Percentiles rank a stretch among this genome's conserved stretches.
These are phyloP conservation scores for Kuschelorhynchus macadamiae DNA, from an alignment of 2,888 invertebrate species.

Conservation along the genomic window DNA sequence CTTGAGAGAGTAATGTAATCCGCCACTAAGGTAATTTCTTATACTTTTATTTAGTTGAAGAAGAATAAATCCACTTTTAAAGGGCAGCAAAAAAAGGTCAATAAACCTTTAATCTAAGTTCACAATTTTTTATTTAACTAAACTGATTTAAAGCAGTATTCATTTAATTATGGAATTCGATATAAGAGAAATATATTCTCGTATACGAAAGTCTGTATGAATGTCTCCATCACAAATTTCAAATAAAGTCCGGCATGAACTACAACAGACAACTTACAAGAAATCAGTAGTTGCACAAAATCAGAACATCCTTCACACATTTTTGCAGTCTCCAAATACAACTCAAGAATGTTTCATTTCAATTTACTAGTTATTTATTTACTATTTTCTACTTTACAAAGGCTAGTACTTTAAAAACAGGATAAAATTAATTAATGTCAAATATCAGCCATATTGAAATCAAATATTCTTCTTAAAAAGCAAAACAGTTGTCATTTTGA, in stretches of 20 bases:
- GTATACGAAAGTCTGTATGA: background rate
- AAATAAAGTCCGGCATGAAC: conserved; percentile 15
- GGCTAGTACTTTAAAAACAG: conserved; percentile 55
- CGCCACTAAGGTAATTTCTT: too few species aligned
- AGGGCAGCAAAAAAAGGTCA: too few species aligned
- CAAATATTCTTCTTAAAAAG: background rate
- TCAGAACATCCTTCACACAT: conserved; percentile 97
- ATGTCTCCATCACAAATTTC: background rate
- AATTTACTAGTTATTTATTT: conserved; percentile 50
- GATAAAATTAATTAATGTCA: conserved; percentile 61
- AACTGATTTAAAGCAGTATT: too few species aligned
- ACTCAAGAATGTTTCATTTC: conserved; percentile 53
- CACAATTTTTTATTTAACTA: too few species aligned
- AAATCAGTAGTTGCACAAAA: conserved; percentile 91
- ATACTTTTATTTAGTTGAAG: too few species aligned
- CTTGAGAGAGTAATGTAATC: too few species aligned
- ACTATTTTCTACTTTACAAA: conserved; percentile 40
- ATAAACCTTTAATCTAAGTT: too few species aligned
- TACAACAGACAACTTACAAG: conserved; percentile 74
- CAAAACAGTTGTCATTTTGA: background rate
- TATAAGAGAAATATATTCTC: too few species aligned
- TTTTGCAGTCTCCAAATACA: conserved; percentile 57
- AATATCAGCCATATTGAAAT: conserved; percentile 63
- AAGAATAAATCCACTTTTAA: too few species aligned
- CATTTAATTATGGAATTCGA: too few species aligned